Evolutionary conservation across 1,140 invertebrate species (phyloP), one percentile per base, ranked within the genome.

Genomic region (Cyclargus thomasi): DNA sequence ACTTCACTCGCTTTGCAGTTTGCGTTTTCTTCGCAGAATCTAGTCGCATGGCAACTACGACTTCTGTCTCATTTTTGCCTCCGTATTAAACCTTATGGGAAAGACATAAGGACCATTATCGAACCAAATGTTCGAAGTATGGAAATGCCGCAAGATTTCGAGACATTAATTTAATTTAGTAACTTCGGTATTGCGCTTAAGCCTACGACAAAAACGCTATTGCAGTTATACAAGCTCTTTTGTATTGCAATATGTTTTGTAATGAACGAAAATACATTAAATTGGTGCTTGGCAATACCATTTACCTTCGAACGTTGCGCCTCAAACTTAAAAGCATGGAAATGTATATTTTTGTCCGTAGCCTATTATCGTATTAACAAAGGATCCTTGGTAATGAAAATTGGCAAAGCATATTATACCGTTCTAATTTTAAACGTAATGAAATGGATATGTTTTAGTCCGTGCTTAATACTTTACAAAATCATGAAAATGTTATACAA

Each of bases 171-270:
- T 59, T 21, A 20, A 59, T 59, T 59, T 59, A 59, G 55, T 59
- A 59, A 59, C 18, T 20, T 59, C 20, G 55, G 18, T 59, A 20
- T 59, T 59, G 55, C 55, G 55, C 55, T 20, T 21, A 59, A 59
- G 55, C 55, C 55, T 59, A 59, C 55, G 55, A 59, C 55, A 59
- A 59, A 59, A 59, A 59, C 55, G 55, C 55, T 59, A 59, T 59
- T 59, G 55, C 55, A 59, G 55, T 59, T 20, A 47, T 47, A 47
- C 39, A 47, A 47, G 39, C 10, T 47, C 39, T 47, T 47, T 47
- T 47, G 39, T 47, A 47, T 47, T 47, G 39, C 39, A 47, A 47
- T 47, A 16, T 47, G 10, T 47, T 47, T 47, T 47, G 39, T 47
- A 47, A 47, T 16, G 39, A 47, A 47, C 14, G 39, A 47, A 47